These are phyloP conservation scores for Psix sp. DNA, from an alignment of 1,140 invertebrate species.

Conservation along the genomic window DNA sequence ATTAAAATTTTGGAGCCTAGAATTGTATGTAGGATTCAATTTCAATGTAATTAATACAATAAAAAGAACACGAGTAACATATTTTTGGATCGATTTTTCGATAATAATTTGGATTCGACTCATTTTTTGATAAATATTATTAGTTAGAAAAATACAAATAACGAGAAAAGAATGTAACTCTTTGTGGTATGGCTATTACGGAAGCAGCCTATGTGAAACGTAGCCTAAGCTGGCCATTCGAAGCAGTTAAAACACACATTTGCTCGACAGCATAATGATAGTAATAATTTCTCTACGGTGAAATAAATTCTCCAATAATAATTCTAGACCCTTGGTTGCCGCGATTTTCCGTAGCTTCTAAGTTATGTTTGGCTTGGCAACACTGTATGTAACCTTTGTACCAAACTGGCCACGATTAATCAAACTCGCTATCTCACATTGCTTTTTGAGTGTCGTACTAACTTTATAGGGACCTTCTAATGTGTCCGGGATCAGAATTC, in stretches of 20 bases:
- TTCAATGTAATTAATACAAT: too few relatives aligned
- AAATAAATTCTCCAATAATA: constrained; percentile 76
- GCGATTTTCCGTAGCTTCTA: constrained; percentile 43
- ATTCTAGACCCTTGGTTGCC: constrained; percentile 64
- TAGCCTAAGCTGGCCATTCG: constrained; percentile 54
- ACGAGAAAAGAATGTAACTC: constrained; percentile 55
- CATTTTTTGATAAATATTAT: too few relatives aligned
- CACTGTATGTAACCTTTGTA: constrained; percentile 72
- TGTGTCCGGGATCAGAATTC: constrained; percentile 27
- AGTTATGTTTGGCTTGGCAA: constrained; percentile 46
- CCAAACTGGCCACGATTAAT: constrained; percentile 73
- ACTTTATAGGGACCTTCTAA: constrained; percentile 47
- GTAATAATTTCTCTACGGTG: constrained; percentile 69
- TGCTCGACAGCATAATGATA: constrained; percentile 68
- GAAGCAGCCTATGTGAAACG: constrained; percentile 40
- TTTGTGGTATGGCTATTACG: constrained; percentile 61
- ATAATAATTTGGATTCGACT: too few relatives aligned
- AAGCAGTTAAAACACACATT: constrained; percentile 70
- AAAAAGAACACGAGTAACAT: too few relatives aligned
- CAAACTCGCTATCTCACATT: constrained; percentile 68
- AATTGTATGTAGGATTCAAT: too few relatives aligned
- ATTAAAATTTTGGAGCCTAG: too few relatives aligned
- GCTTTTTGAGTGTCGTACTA: constrained; percentile 47
- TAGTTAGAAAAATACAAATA: too few relatives aligned
- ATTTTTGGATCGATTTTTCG: too few relatives aligned